Evolutionary conservation across 2,888 invertebrate genomes (phyloP).

Genomic region (Chironomus riparius): DNA sequence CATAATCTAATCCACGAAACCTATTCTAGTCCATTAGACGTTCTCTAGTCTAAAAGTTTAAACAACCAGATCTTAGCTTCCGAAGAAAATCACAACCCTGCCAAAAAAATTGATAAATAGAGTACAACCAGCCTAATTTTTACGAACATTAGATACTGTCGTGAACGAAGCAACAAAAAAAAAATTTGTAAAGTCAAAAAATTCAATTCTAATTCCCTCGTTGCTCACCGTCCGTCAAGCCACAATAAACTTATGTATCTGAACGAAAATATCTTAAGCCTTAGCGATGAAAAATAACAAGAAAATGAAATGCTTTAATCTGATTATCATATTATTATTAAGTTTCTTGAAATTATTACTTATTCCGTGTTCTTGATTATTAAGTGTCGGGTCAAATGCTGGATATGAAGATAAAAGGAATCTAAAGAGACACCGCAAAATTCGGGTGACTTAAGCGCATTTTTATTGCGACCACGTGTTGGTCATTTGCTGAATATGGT

Average conservation of each 20-base stretch:
- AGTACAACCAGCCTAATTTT: too few relatives aligned
- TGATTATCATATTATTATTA: conserved; percentile 21
- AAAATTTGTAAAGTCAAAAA: too few relatives aligned
- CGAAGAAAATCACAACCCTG: too few relatives aligned
- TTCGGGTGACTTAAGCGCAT: neutral
- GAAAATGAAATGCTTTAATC: conserved; percentile 23
- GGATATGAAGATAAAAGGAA: neutral
- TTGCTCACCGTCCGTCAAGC: neutral
- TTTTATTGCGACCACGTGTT: neutral
- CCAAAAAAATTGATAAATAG: too few relatives aligned
- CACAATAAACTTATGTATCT: neutral
- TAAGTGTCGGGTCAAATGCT: neutral
- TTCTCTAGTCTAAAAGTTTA: too few relatives aligned
- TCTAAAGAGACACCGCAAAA: neutral
- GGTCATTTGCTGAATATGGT: too few relatives aligned
- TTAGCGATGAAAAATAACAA: conserved; percentile 5
- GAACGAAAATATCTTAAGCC: neutral
- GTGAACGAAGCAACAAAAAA: too few relatives aligned
- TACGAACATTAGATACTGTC: too few relatives aligned
- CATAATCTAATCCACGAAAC: too few relatives aligned
- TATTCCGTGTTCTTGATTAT: neutral
- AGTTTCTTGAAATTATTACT: neutral
- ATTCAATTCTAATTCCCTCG: too few relatives aligned
- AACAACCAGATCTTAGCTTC: too few relatives aligned
- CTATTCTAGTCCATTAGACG: too few relatives aligned